phyloP scores from a whole-genome alignment of 2,888 invertebrate genomes.

The Uropetala carovei region DNA sequence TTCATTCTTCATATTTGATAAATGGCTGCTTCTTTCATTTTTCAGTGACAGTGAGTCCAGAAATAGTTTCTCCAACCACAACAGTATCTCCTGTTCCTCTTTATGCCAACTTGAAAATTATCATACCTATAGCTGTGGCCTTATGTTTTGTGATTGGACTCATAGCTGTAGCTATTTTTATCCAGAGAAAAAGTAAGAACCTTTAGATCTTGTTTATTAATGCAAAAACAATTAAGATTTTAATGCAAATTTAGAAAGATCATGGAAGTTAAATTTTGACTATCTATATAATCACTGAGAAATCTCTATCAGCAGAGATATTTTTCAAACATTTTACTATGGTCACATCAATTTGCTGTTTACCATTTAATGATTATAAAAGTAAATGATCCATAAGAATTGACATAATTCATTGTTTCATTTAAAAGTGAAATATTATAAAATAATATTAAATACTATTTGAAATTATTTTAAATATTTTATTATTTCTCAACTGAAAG shows the following conservation, averaged over 20 bases:
- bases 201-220: neutral
- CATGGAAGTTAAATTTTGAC: no score
- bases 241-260: no score
- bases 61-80: conserved; percentile 78
- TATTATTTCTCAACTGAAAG: neutral
- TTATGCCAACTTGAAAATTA: conserved; percentile 81
- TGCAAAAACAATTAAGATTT: no score
- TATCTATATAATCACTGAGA: no score
- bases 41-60: conserved; percentile 79
- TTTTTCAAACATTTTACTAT: no score
- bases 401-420: no score
- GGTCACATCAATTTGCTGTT: no score
- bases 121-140: conserved; percentile 81
- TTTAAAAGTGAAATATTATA: no score
- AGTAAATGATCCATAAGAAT: no score
- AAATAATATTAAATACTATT: no score
- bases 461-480: neutral
- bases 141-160: conserved; percentile 82
- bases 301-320: no score
- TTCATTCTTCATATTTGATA: neutral
- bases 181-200: conserved; percentile 83
- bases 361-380: no score
- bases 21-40: conserved; percentile 65
- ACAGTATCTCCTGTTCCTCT: conserved; percentile 81
- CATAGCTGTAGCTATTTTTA: conserved; percentile 83